A percentile compares a stretch with the other conserved stretches of the same genome.
Conservation (phyloP, 2,888 invertebrate genomes). For the Cosmia trapezina region DNA sequence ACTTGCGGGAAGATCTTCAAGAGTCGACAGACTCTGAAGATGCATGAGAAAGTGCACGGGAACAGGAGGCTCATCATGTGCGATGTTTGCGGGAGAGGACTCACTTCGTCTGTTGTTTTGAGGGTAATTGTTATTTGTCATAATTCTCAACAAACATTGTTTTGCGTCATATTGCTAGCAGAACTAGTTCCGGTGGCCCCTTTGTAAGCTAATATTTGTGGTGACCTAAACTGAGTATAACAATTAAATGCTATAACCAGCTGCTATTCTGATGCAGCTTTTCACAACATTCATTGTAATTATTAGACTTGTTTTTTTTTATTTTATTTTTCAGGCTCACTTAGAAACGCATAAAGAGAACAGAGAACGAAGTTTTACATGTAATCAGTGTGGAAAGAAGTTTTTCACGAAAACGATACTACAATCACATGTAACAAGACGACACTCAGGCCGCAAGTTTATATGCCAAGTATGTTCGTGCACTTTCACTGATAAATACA, state of each 20-base stretch:
- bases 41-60: slow-evolving; percentile 79
- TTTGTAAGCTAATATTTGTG: background rate
- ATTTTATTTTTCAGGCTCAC: slow-evolving; percentile 75
- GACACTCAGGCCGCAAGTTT: slow-evolving; percentile 80
- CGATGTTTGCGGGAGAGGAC: slow-evolving; percentile 84
- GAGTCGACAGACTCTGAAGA: slow-evolving; percentile 77
- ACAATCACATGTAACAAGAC: slow-evolving; percentile 76
- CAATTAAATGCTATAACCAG: background rate
- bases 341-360: slow-evolving; percentile 84
- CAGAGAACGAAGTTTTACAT: slow-evolving; percentile 79
- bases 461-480: slow-evolving; percentile 84
- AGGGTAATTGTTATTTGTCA: slow-evolving; percentile 68
- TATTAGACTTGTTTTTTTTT: background rate
- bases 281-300: background rate
- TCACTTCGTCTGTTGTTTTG: slow-evolving; percentile 75
- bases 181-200: background rate
- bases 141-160: background rate
- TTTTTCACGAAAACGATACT: slow-evolving; percentile 82
- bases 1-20: slow-evolving; percentile 83
- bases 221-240: background rate
- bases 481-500: slow-evolving; percentile 84
- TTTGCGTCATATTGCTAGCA: too few species aligned
- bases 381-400: slow-evolving; percentile 86
- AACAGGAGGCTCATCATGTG: slow-evolving; percentile 78
- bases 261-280: background rate